These are phyloP conservation scores for Pseudomyrmex gracilis DNA, from an alignment of 1,140 invertebrate species.

Conservation along the genomic window DNA sequence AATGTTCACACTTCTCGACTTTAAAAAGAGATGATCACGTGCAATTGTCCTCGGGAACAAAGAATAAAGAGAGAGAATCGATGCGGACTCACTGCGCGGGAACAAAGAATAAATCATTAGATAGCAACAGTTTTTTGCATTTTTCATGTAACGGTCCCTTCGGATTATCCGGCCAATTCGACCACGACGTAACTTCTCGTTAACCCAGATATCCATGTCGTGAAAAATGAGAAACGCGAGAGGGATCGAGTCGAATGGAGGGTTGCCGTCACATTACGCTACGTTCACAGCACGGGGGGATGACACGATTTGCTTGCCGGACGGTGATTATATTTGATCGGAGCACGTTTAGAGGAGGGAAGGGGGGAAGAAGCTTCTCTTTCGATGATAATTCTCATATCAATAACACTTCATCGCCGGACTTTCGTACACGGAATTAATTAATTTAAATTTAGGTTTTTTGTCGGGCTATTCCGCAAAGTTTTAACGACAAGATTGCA, in stretches of 20 bases:
- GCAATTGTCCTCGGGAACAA: no score
- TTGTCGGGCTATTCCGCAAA: no score
- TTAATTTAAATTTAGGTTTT: not conserved
- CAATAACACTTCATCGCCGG: not conserved
- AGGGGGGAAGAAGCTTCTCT: no score
- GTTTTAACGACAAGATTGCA: slow-evolving; percentile 3
- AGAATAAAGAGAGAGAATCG: not conserved
- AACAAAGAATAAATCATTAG: no score
- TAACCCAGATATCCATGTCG: slow-evolving; percentile 72
- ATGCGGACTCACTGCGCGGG: not conserved
- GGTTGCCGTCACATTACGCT: slow-evolving; percentile 11
- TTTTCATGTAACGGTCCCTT: slow-evolving; percentile 48
- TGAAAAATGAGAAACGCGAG: slow-evolving; percentile 46
- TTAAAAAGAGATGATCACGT: no score
- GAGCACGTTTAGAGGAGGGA: slow-evolving; percentile 9
- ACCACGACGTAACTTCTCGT: slow-evolving; percentile 68
- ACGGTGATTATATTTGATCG: slow-evolving; percentile 36
- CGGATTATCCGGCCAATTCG: slow-evolving; percentile 47
- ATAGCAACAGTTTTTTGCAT: not conserved
- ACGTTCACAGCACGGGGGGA: slow-evolving; percentile 5
- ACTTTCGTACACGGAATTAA: not conserved
- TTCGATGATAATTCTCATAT: slow-evolving; percentile 30
- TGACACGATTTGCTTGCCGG: slow-evolving; percentile 1
- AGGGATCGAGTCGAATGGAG: not conserved
- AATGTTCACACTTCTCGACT: no score